phyloP scores from a whole-genome alignment of 1,140 invertebrate genomes.

The Helicoverpa zea region DNA sequence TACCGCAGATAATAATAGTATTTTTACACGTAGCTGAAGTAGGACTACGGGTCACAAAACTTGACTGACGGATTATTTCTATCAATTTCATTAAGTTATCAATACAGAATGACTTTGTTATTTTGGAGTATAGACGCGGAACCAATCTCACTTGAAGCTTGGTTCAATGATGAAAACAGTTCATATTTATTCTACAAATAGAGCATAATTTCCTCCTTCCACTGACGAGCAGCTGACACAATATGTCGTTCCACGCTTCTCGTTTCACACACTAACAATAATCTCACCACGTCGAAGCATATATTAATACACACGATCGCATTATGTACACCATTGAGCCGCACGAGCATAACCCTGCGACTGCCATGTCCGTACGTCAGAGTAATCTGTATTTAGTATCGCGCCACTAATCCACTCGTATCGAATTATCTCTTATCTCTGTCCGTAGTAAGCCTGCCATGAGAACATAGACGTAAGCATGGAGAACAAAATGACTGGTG shows the following conservation, averaged over 20 bases:
- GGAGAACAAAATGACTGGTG: no score
- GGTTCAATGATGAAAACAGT: no score
- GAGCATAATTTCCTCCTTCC: background rate
- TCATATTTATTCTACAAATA: no score
- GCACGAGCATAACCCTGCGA: slow-evolving; percentile 17
- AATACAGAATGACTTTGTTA: no score
- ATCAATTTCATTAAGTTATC: no score
- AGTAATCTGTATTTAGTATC: slow-evolving; percentile 59
- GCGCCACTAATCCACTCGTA: slow-evolving; percentile 52
- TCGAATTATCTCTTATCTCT: slow-evolving; percentile 62
- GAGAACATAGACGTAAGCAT: slow-evolving; percentile 29
- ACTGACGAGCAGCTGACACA: slow-evolving; percentile 32
- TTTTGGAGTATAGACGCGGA: no score
- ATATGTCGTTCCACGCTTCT: background rate
- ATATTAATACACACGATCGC: slow-evolving; percentile 37
- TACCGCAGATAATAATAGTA: no score
- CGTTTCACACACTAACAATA: background rate
- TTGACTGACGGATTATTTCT: no score
- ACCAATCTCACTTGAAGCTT: no score
- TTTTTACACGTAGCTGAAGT: no score
- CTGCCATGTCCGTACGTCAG: slow-evolving; percentile 47
- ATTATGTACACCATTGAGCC: slow-evolving; percentile 19
- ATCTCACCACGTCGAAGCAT: slow-evolving; percentile 20
- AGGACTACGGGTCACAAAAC: no score
- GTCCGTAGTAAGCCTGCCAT: slow-evolving; percentile 40